Percentiles rank a stretch among this genome's conserved stretches.
Conservation (phyloP, 2,888 invertebrate genomes). For the Cheiracanthium punctorium region DNA sequence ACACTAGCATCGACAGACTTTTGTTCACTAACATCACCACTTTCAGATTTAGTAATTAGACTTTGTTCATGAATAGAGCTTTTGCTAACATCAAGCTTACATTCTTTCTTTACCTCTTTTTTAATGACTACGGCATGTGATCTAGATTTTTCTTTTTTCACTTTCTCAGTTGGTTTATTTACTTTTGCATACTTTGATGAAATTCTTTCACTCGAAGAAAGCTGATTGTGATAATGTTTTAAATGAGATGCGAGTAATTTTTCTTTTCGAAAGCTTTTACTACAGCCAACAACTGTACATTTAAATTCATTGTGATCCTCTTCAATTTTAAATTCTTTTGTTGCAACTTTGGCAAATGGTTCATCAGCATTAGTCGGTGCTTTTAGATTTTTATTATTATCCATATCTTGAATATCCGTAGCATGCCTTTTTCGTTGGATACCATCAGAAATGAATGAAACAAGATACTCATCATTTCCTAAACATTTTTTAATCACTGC, state of each 20-base stretch:
- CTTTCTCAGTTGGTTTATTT: neutral
- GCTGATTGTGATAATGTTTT: slow-evolving; percentile 85
- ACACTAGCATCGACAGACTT: neutral
- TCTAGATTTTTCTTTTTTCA: neutral
- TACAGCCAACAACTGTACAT: slow-evolving; percentile 81
- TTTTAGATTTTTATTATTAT: neutral
- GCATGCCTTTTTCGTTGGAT: slow-evolving; percentile 56
- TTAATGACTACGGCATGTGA: neutral
- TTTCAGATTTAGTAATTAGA: neutral
- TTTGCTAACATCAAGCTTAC: neutral
- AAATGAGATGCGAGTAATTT: slow-evolving; percentile 93
- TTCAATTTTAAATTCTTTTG: slow-evolving; percentile 76
- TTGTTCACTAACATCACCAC: neutral
- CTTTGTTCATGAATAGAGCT: neutral
- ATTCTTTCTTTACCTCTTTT: neutral
- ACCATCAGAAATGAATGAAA: slow-evolving; percentile 43
- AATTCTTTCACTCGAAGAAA: neutral
- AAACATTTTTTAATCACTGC: slow-evolving; percentile 54
- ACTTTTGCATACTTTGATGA: neutral
- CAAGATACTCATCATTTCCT: slow-evolving; percentile 45
- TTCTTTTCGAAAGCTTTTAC: slow-evolving; percentile 92
- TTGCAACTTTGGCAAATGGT: slow-evolving; percentile 45
- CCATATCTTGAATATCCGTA: slow-evolving; percentile 36
- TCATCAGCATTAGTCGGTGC: neutral
- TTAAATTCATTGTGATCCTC: slow-evolving; percentile 76